Base-by-base conservation (phyloP, 1,140 invertebrate genomes). In the Brachionus koreanus region DNA sequence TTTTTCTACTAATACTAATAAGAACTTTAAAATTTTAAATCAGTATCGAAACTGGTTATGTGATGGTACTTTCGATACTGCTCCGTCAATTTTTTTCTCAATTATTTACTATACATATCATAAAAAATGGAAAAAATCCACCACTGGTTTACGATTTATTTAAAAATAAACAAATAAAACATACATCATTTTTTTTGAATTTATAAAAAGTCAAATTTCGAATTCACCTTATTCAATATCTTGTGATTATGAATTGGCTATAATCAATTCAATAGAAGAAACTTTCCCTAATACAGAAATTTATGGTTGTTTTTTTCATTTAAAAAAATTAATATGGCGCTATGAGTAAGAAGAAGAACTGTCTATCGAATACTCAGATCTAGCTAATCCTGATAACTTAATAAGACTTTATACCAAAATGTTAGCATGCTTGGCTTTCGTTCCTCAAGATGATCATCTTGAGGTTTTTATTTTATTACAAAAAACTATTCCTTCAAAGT, bases 281-380 rank as follows among this genome's bases (percentile, higher is more conserved):
- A 39, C 25, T 19, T 75, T 43, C 19, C 69, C 69, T 3, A 19
- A 75, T 46, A 23, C 37, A 3, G 23, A 49, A 1, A 49, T 75
- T 75, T 49, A 46, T 75, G 69, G 69, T 16, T 75, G 69, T 29
- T 75, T 46, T 75, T 75, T 75, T 29, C 69, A 75, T 46, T 75
- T 75, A 4, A 72, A 72, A 72, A 37, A 72, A 23, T 39, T 12
- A 39, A 43, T 75, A 19, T 75, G 69, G 69, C 1, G 23, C 39
- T 23, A 46, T 75, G 25, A 42, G 16, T 37, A 75, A 75, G 29
- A 25, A 19, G 43, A 75, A 25, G 69, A 39, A 9, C 19, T 75
- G 3, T 37, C 16, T 7, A n/a, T 16, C 13, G 69, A 75, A 6
- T 75, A 75, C 19, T 35, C 25, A 33, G 63, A 67, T 19, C 35